phyloP scores from a whole-genome alignment of 2,113 vertebrate genomes.

The Dendrocopos noguchii region DNA sequence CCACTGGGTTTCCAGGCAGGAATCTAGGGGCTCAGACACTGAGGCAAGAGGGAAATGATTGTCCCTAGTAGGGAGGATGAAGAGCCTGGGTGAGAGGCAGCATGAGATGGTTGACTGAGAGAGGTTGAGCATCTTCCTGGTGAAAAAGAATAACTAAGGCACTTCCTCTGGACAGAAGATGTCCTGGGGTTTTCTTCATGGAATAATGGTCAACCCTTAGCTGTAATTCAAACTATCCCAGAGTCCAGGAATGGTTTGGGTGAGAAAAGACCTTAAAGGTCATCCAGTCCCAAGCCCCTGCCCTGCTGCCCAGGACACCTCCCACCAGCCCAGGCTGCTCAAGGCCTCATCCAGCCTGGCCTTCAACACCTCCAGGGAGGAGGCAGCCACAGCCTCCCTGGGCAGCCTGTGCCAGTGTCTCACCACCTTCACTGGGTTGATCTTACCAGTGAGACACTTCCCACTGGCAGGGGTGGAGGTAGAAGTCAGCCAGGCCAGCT shows the following conservation, averaged over 20 bases:
- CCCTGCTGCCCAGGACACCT: too few relatives aligned
- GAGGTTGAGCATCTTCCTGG: not conserved
- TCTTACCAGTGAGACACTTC: not conserved
- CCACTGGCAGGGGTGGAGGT: not conserved
- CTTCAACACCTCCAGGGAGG: too few relatives aligned
- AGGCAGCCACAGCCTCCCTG: too few relatives aligned
- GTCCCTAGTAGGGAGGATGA: not conserved
- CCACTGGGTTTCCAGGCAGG: not conserved
- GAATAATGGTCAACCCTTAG: not conserved
- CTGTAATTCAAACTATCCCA: not conserved
- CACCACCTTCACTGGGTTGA: too few relatives aligned
- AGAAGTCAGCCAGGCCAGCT: not conserved
- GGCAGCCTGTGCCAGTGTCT: too few relatives aligned
- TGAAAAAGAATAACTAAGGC: not conserved
- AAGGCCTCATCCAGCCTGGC: too few relatives aligned
- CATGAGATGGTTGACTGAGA: not conserved
- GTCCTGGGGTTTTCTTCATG: not conserved
- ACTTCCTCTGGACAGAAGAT: not conserved
- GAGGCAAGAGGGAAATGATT: not conserved
- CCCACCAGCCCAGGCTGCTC: too few relatives aligned
- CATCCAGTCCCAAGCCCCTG: too few relatives aligned
- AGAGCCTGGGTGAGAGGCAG: not conserved
- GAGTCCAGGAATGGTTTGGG: too few relatives aligned
- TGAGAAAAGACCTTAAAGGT: too few relatives aligned
- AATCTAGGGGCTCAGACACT: not conserved